phyloP scores from a whole-genome alignment of 2,888 invertebrate species.

The Lithosia quadra region DNA sequence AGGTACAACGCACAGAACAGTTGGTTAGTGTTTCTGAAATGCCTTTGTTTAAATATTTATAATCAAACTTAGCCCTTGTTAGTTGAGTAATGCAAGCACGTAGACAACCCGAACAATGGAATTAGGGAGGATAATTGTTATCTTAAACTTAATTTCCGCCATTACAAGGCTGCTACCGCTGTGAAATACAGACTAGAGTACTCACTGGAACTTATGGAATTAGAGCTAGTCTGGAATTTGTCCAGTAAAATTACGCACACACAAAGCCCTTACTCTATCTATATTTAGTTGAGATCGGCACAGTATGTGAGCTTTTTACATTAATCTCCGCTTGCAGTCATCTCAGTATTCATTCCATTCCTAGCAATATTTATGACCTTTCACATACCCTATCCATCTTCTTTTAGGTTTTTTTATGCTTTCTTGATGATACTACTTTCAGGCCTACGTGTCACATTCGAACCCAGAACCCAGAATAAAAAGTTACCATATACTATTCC shows the following conservation, averaged over 20 bases:
- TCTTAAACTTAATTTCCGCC: constrained; percentile 36
- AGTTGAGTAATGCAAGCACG: constrained; percentile 21
- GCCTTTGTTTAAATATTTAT: constrained; percentile 11
- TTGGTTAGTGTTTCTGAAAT: not conserved
- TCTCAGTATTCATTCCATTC: too few species aligned
- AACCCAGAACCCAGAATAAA: too few species aligned
- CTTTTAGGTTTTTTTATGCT: too few species aligned
- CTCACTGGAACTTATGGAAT: not conserved
- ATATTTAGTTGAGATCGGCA: too few species aligned
- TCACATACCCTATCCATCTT: too few species aligned
- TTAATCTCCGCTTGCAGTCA: too few species aligned
- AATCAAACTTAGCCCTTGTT: constrained; percentile 15
- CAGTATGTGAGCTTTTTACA: too few species aligned
- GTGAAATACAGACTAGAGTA: not conserved
- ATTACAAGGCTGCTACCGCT: constrained; percentile 18
- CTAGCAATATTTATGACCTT: too few species aligned
- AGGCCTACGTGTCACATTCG: too few species aligned
- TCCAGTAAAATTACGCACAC: not conserved
- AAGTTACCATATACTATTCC: too few species aligned
- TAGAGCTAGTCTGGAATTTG: not conserved
- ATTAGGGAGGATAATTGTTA: constrained; percentile 38
- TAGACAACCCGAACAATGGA: constrained; percentile 29
- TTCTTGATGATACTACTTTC: too few species aligned
- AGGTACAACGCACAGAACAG: too few species aligned
- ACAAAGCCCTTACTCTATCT: not conserved